Conservation (phyloP, 2,888 invertebrate genomes). For the Drosophila quasianomalipes region DNA sequence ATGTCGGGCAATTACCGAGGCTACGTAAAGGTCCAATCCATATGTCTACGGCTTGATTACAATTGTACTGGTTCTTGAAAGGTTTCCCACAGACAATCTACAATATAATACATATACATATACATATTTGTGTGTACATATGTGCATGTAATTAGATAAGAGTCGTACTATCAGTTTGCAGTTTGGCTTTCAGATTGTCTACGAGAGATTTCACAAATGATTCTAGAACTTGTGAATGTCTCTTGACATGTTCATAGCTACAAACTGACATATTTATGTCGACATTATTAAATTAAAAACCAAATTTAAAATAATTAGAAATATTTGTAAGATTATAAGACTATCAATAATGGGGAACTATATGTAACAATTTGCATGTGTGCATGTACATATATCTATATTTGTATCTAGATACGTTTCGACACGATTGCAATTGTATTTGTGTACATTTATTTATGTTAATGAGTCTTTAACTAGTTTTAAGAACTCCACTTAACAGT, state of each 20-base stretch:
- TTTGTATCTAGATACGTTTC: too few relatives aligned
- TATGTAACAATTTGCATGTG: not conserved
- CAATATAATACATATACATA: not conserved
- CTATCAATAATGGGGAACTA: not conserved
- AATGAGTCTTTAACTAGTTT: not conserved
- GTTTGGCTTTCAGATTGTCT: not conserved
- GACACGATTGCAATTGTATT: not conserved
- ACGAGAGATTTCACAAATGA: slow-evolving; percentile 2
- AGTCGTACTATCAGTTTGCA: slow-evolving; percentile 6
- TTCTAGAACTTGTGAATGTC: slow-evolving; percentile 2
- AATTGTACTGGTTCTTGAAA: slow-evolving; percentile 27
- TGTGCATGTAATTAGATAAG: slow-evolving; percentile 6
- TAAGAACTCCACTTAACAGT: not conserved
- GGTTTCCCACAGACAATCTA: slow-evolving; percentile 35
- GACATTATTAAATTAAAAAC: not conserved
- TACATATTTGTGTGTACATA: not conserved
- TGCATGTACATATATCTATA: not conserved
- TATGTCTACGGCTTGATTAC: slow-evolving; percentile 30
- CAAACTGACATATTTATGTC: not conserved
- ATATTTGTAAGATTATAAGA: not conserved
- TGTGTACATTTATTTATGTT: not conserved
- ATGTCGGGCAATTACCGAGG: slow-evolving; percentile 51
- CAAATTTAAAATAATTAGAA: not conserved
- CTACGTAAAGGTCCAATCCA: slow-evolving; percentile 26
- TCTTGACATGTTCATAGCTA: slow-evolving; percentile 2